A percentile compares a stretch with the other conserved stretches of the same genome.
Evolutionary conservation across 2,888 invertebrate species (phyloP).

Genomic region (Leucophenga maculata): DNA sequence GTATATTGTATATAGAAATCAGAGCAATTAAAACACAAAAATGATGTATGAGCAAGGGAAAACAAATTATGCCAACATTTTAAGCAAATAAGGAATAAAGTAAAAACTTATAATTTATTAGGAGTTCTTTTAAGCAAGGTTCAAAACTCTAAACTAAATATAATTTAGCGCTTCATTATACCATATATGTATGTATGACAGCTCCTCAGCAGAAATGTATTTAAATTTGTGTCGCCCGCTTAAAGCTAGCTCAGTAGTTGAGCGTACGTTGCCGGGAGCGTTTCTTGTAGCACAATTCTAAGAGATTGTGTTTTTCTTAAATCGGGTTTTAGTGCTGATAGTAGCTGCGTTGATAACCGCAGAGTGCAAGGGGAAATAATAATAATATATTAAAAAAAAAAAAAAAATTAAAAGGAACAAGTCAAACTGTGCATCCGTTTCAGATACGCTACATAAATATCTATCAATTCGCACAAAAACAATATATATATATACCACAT

Average conservation of each 20-base stretch:
- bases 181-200: too few species aligned
- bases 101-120: background rate
- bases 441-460: background rate
- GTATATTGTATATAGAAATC: background rate
- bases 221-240: background rate
- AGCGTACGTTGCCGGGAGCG: too few species aligned
- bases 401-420: conserved; percentile 40
- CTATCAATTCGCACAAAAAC: conserved; percentile 24
- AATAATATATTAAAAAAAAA: conserved; percentile 33
- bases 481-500: conserved; percentile 16
- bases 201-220: conserved; percentile 14
- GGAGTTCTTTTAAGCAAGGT: too few species aligned
- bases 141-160: too few species aligned
- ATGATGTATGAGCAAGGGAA: background rate
- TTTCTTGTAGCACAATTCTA: too few species aligned
- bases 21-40: background rate
- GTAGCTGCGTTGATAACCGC: conserved; percentile 29
- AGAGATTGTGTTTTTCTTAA: too few species aligned
- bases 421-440: conserved; percentile 15
- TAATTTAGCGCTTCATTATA: too few species aligned
- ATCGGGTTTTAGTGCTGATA: conserved; percentile 25
- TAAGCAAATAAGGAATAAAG: background rate
- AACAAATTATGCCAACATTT: background rate
- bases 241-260: too few species aligned
- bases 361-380: conserved; percentile 27